Base-by-base conservation (phyloP, 2,888 invertebrate species). In the Eilema depressum region DNA sequence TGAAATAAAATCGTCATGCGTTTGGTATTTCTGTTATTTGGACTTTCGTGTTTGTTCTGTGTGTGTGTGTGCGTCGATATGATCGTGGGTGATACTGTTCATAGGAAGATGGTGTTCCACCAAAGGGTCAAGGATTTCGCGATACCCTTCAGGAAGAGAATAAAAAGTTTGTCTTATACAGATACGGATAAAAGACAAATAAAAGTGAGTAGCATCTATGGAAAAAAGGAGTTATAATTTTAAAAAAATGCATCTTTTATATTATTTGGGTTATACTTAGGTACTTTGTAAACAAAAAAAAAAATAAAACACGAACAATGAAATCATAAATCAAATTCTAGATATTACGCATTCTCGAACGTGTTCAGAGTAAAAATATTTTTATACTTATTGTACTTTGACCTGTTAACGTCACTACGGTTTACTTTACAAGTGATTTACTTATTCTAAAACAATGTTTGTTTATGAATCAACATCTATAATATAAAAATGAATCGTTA, bases 81-180 rank as follows among this genome's bases (percentile, higher is more conserved):
- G 95, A 92, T 95, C 72, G 83, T 92, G 26, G 95, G 95, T 63
- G 95, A 95, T 76, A 94, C 91, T 2, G 93, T 95, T 76, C 95
- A 94, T 76, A 89, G 92, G 75, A 95, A 95, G 85, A 94, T 95
- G 95, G 92, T 95, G 71, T 95, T 93, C 80, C 95, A 95, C 73
- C 92, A 95, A 76, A 91, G 95, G 79, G 88, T 95, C 33, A 95
- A 95, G 81, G 93, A 94, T 68, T 93, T 94, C 47, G 95, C 95
- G 28, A 93, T 95, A 87, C 95, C 95, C 0, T 95, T 95, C 78
- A 94, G 91, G 86, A 95, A 95, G 81, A 88, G 94, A 73, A 91
- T 95, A 11, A 91, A 93, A 79, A 87, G 83, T 53, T 85, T 95
- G 66, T 87, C 91, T 8, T 95, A 90, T 78, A 86, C 75, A 28